Conservation (phyloP, 2,113 vertebrate species). For the Alectura lathami region DNA sequence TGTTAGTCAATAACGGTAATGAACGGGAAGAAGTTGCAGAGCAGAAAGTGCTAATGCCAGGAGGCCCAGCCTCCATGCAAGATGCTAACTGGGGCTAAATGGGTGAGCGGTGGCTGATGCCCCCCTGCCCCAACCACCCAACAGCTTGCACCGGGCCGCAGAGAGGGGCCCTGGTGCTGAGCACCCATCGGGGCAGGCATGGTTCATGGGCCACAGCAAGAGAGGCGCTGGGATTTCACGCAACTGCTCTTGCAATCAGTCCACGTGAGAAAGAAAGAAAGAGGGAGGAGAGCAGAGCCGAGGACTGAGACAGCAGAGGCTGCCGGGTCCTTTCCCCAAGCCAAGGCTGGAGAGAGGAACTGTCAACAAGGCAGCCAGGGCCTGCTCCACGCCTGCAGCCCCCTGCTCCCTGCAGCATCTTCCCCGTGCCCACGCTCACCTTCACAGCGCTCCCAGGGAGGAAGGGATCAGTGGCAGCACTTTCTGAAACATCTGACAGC, state of each 20-base stretch:
- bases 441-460: not conserved
- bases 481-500: not conserved
- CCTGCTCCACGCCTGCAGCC: not conserved
- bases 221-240: fast-evolving
- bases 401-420: no score
- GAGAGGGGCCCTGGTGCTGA: not conserved
- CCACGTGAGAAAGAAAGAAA: not conserved
- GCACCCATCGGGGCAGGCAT: fast-evolving
- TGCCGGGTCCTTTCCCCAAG: not conserved
- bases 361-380: no score
- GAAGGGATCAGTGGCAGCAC: not conserved
- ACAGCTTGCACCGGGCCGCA: not conserved
- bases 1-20: not conserved
- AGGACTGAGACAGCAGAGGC: not conserved
- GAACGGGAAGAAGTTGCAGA: not conserved
- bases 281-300: not conserved
- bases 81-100: not conserved
- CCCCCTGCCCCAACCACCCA: not conserved
- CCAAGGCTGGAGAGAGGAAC: not conserved
- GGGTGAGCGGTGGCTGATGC: not conserved
- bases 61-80: fast-evolving
- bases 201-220: fast-evolving
- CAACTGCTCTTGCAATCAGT: not conserved
- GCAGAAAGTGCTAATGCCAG: not conserved
- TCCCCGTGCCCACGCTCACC: not conserved